These are phyloP conservation scores for Myiozetetes cayanensis DNA, from an alignment of 2,113 vertebrate species.

Conservation along the genomic window DNA sequence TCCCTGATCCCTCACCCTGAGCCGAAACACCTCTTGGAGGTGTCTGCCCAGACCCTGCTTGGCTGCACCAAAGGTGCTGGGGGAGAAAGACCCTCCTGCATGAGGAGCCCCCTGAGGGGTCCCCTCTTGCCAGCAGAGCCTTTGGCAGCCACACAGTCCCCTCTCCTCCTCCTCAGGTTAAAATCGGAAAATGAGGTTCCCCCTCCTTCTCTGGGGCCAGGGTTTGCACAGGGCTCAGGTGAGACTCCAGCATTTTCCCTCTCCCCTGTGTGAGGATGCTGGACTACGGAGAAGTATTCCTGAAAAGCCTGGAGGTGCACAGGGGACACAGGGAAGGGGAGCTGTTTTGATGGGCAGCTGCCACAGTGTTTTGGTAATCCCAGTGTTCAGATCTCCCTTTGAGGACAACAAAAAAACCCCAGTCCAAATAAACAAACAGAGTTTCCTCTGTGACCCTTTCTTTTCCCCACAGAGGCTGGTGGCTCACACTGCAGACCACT, in stretches of 20 bases:
- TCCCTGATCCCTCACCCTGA: too few relatives aligned
- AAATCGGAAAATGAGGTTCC: neutral
- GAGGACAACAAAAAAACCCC: neutral
- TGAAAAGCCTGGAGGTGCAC: neutral
- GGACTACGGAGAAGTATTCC: too few relatives aligned
- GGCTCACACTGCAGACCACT: neutral
- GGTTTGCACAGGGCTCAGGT: neutral
- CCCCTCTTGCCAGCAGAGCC: accelerated
- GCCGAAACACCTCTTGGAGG: accelerated
- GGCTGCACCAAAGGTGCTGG: too few relatives aligned
- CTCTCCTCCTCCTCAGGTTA: neutral
- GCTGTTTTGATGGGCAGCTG: neutral
- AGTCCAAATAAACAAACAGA: neutral
- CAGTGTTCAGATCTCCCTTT: neutral
- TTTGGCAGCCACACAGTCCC: neutral
- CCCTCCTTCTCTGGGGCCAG: neutral
- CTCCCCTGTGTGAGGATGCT: neutral
- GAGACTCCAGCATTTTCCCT: neutral
- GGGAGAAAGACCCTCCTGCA: neutral
- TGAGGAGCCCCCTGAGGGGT: neutral
- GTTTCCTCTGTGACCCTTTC: neutral
- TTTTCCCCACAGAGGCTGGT: neutral
- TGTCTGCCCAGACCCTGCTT: neutral
- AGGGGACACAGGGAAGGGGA: neutral
- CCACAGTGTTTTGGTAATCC: neutral